Base-by-base conservation (phyloP, 30 jellyfish, hydroid and myxozoan genomes). In the Pelagia noctiluca region DNA sequence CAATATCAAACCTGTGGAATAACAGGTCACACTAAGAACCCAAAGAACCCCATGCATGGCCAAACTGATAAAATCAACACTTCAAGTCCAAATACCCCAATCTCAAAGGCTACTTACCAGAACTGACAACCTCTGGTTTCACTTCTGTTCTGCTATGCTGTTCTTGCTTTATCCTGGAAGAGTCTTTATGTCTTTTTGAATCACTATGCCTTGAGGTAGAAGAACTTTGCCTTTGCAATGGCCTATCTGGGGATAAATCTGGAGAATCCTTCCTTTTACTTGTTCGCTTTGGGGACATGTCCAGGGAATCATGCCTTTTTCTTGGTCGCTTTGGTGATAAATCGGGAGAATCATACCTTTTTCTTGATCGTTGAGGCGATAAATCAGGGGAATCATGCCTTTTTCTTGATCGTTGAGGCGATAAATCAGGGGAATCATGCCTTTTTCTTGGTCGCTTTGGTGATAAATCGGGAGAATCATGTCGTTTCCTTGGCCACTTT, bases 321-420 rank as follows among this genome's bases (percentile, higher is more conserved):
- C 4, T 36, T 0, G 38, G 22, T 71, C 69, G 37, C 24, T 25
- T 36, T 7, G 80, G 91, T 3, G 95, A 82, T 16, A 67, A 3
- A 50, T 83, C 96, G 0, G 89, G 82, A 33, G 98, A 92, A 71
- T 86, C 93, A 67, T 92, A 90, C 37, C 97, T 65, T 35, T 80
- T 65, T 47, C 86, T 68, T 34, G 26, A 7, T 31, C 82, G 28
- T 63, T 19, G 66, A 3, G 96, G 71, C 33, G 86, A 70, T 25
- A 23, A 18, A 25, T 67, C 92, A 42, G 89, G 31, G 16, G 77
- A 42, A 34, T 76, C 78, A 1, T 60, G 76, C 47, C 63, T 52
- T 52, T 52, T 52, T 2, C 26, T 63, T 63, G 77, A 25, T 34
- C 77, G 10, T 13, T 30, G 57, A 2, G 77, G 77, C 13, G 77